Base-by-base conservation (phyloP, 1,140 invertebrate species). In the Phocides pigmalion region DNA sequence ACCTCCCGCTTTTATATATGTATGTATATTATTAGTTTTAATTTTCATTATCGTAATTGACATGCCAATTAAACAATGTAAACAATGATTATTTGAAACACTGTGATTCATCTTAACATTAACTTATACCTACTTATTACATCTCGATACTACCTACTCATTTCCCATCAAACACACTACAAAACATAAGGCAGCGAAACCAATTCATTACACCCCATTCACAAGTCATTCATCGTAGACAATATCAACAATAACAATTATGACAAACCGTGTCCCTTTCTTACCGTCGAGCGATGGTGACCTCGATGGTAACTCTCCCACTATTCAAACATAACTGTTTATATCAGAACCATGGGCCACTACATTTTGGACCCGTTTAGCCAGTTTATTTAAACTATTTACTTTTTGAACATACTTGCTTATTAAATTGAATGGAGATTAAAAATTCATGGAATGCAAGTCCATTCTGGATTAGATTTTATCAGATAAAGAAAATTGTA, bases 201-300 rank as follows among this genome's bases (percentile, higher is more conserved):
- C 32, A 64, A 53, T 68, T 63, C 64, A 72, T 67, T 44, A 44
- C 62, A 59, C 49, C 54, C 65, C 68, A 78, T 70, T 77, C 64
- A 67, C 62, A 70, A 65, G 25, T 71, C 56, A 74, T 80, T 74
- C 62, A 76, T 75, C 68, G 62, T 56, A 74, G 73, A 76, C 64
- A 75, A 62, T 11, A 32, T n/a, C n/a, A 72, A 66, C 47, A 66
- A 54, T 56, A 61, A 61, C 39, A 44, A 61, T 66, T 28, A 53
- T 44, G 44, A 62, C 39, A 28, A 66, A 37, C 51, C 41, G 3
- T 63, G 35, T 58, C 39, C 51, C 14, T 19, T 49, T 56, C 42
- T 62, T 46, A 25, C 53, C 37, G 20, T 19, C 17, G 37, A 32
- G 17, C 50, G 53, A 54, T 39, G 51, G 39, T 58, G 58, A 70